A percentile compares a stretch with the other conserved stretches of the same genome.
Conservation (phyloP, 2,797 vertebrate genomes). For the Sebastes cheni region DNA sequence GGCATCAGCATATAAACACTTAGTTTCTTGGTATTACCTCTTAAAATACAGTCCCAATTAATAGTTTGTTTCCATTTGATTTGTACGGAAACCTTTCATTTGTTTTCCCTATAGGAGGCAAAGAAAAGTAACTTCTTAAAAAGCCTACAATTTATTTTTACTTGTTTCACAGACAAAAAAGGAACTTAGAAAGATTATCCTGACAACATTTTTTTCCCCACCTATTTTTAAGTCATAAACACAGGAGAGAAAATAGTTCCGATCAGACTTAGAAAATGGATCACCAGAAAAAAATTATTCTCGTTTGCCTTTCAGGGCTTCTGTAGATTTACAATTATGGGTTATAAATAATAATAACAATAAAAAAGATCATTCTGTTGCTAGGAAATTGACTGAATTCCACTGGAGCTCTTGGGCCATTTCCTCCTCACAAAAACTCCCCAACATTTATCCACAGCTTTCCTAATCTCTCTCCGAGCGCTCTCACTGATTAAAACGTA, state of each 20-base stretch:
- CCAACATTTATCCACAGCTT: background rate
- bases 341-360: background rate
- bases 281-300: too few relatives aligned
- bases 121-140: too few relatives aligned
- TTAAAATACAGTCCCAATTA: background rate
- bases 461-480: slow-evolving; percentile 51
- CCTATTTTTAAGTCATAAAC: too few relatives aligned
- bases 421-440: background rate
- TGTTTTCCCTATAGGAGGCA: too few relatives aligned
- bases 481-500: slow-evolving; percentile 67
- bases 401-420: fast-evolving
- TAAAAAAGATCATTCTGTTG: background rate
- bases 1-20: background rate
- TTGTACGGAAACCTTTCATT: too few relatives aligned
- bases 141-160: too few relatives aligned
- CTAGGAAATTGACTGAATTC: background rate
- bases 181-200: too few relatives aligned
- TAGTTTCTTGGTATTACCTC: background rate
- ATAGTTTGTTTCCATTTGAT: background rate
- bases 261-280: too few relatives aligned
- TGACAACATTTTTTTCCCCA: too few relatives aligned
- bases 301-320: too few relatives aligned
- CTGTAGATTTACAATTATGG: background rate
- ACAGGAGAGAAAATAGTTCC: too few relatives aligned
- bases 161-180: too few relatives aligned